These are phyloP conservation scores for Lottia gigantea DNA, from an alignment of 2,888 invertebrate genomes.

Conservation along the genomic window DNA sequence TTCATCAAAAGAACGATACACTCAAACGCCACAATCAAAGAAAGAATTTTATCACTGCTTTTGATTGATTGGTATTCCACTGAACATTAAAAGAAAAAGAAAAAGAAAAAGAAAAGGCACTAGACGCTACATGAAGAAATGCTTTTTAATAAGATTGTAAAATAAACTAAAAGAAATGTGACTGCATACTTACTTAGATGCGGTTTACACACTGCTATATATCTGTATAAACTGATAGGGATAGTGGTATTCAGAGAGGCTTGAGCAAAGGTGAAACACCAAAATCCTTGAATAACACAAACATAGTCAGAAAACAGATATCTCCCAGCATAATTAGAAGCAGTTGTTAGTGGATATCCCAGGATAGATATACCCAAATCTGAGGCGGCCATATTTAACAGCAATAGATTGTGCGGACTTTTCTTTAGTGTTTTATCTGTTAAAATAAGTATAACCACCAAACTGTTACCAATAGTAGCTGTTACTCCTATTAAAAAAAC, in stretches of 20 bases:
- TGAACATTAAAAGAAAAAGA: no score
- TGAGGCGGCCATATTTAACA: constrained; percentile 38
- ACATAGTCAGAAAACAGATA: constrained; percentile 30
- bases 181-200: constrained; percentile 30
- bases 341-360: constrained; percentile 34
- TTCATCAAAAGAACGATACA: no score
- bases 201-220: constrained; percentile 35
- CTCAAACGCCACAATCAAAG: no score
- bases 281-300: constrained; percentile 36
- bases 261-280: constrained; percentile 32
- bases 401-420: constrained; percentile 30
- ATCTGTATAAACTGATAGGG: constrained; percentile 36
- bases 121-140: no score
- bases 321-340: constrained; percentile 30
- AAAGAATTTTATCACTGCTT: no score
- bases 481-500: constrained; percentile 17
- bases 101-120: no score
- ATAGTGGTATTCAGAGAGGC: constrained; percentile 36
- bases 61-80: no score
- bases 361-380: constrained; percentile 36
- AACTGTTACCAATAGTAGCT: constrained; percentile 22
- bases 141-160: no score
- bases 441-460: constrained; percentile 20
- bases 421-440: constrained; percentile 21
- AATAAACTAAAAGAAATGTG: no score